phyloP scores from a whole-genome alignment of 2,113 vertebrate species.

The Paramisgurnus dabryanus region DNA sequence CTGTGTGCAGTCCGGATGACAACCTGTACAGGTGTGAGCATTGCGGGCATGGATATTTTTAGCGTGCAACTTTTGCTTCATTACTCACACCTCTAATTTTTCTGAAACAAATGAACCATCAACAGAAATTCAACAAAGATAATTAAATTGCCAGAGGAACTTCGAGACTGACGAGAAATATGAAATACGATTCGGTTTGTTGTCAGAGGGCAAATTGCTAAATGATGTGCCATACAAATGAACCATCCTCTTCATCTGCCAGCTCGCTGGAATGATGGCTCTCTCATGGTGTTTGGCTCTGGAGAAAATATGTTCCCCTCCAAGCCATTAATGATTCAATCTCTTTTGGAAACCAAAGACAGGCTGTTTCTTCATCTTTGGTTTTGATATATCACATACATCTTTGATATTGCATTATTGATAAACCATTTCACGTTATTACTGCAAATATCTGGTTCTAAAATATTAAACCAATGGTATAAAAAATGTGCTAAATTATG shows the following conservation, averaged over 20 bases:
- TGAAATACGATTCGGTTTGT: conserved; percentile 54
- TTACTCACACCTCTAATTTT: conserved; percentile 53
- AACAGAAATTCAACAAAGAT: conserved; percentile 53
- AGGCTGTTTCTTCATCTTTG: conserved; percentile 35
- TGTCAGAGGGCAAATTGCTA: conserved; percentile 57
- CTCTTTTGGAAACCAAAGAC: conserved; percentile 31
- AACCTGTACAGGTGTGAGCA: not conserved
- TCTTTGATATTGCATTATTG: conserved; percentile 36
- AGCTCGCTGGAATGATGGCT: conserved; percentile 46
- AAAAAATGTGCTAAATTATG: not conserved
- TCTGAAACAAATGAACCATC: conserved; percentile 52
- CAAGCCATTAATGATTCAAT: conserved; percentile 49
- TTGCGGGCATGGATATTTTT: conserved; percentile 25
- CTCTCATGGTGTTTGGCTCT: conserved; percentile 45
- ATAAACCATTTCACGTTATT: conserved; percentile 28
- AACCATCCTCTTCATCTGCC: conserved; percentile 51
- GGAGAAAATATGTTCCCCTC: conserved; percentile 41
- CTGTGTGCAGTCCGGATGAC: not conserved
- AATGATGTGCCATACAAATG: conserved; percentile 55
- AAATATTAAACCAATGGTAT: not conserved
- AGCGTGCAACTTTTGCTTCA: conserved; percentile 40
- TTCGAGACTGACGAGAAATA: conserved; percentile 47
- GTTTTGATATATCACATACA: conserved; percentile 22
- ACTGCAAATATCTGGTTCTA: not conserved
- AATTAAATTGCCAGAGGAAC: conserved; percentile 59